These are phyloP conservation scores for Drosophila heteroneura DNA, from an alignment of 2,888 invertebrate species.

Conservation along the genomic window DNA sequence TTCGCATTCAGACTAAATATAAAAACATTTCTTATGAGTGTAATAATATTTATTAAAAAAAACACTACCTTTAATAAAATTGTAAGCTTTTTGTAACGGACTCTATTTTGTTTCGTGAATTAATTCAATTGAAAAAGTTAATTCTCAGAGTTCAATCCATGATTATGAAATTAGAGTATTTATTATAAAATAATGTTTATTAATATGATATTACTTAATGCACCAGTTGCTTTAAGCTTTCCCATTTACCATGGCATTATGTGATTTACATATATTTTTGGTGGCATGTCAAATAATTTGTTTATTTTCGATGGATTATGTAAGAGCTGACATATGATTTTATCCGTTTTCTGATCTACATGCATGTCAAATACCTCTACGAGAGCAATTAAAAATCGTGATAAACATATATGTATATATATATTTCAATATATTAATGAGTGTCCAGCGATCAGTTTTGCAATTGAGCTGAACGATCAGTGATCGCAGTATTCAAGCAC, in stretches of 20 bases:
- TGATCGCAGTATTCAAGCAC: constrained; percentile 66
- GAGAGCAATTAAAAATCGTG: constrained; percentile 52
- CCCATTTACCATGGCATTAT: constrained; percentile 1
- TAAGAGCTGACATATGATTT: constrained; percentile 1
- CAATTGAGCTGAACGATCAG: constrained; percentile 82
- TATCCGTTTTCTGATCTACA: constrained; percentile 41
- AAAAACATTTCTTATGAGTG: no score
- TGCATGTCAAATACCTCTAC: constrained; percentile 24
- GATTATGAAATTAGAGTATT: not conserved
- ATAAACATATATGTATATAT: constrained; percentile 18
- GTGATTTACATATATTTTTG: not conserved
- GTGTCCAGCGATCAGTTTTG: constrained; percentile 50
- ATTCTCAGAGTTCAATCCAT: not conserved
- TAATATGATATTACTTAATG: not conserved
- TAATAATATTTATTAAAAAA: no score
- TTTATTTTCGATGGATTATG: not conserved
- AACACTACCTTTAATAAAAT: not conserved
- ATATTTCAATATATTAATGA: constrained; percentile 50
- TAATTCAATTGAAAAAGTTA: not conserved
- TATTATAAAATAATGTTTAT: not conserved
- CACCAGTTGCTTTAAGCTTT: not conserved
- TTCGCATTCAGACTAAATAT: no score
- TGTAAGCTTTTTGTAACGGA: not conserved
- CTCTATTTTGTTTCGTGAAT: not conserved
- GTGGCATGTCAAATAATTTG: not conserved